These are phyloP conservation scores for Pseudopodoces humilis DNA, from an alignment of 2,113 vertebrate genomes.

Conservation along the genomic window DNA sequence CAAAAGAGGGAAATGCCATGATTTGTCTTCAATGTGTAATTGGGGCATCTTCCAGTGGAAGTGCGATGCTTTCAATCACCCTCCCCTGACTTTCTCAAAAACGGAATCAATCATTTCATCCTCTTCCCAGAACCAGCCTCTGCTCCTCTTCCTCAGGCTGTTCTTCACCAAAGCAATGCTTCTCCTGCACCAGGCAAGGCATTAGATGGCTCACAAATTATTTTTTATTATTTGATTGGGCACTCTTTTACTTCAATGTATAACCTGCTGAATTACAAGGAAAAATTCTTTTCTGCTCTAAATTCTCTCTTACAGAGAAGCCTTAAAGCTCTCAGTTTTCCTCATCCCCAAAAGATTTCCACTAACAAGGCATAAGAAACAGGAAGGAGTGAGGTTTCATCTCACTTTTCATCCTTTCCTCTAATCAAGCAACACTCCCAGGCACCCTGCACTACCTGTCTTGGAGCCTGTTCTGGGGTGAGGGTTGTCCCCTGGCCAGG, in stretches of 20 bases:
- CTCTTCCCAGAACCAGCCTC: background rate
- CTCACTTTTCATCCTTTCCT: background rate
- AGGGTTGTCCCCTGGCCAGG: background rate
- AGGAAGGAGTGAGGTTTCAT: constrained; percentile 1
- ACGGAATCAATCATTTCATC: background rate
- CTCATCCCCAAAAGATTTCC: background rate
- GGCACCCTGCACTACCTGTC: constrained; percentile 10
- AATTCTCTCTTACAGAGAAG: background rate
- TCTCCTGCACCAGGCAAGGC: background rate
- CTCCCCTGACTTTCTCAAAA: background rate
- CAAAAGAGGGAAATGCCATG: background rate
- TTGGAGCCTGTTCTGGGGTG: constrained; percentile 12
- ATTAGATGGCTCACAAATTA: background rate
- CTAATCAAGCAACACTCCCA: background rate
- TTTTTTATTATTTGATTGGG: background rate
- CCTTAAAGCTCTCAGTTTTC: background rate
- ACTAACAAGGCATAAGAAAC: background rate
- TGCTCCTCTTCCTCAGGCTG: background rate
- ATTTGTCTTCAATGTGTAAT: background rate
- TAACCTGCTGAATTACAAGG: background rate
- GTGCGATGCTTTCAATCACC: fast-evolving
- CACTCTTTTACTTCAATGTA: background rate
- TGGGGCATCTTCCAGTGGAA: background rate
- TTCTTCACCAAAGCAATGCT: background rate
- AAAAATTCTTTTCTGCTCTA: background rate